Evolutionary conservation across 2,797 vertebrate genomes (phyloP).

Genomic region (Sebastolobus altivelis): DNA sequence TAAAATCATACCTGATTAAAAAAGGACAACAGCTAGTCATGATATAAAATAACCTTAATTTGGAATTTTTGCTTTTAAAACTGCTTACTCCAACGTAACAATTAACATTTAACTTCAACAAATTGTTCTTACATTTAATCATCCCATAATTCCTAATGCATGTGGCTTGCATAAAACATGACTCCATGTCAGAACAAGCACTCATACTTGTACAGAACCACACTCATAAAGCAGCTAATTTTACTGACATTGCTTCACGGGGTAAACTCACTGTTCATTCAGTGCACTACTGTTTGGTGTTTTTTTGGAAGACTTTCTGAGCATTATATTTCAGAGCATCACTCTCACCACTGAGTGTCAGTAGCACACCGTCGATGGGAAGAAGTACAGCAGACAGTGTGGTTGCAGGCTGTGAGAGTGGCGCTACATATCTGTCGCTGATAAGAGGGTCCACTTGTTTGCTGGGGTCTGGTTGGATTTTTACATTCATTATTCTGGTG

Average conservation of each 20-base stretch:
- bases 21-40: not conserved
- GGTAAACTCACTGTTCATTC: slow-evolving; percentile 19
- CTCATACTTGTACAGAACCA: not conserved
- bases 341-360: slow-evolving; percentile 73
- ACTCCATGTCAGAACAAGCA: slow-evolving; percentile 23
- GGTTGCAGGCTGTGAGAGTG: slow-evolving; percentile 12
- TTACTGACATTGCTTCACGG: not conserved
- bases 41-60: not conserved
- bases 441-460: slow-evolving; percentile 10
- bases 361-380: slow-evolving; percentile 46
- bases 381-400: slow-evolving; percentile 15
- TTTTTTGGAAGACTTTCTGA: slow-evolving; percentile 30
- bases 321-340: not conserved
- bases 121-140: slow-evolving; percentile 24
- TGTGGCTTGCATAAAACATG: slow-evolving; percentile 12
- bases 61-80: slow-evolving; percentile 19
- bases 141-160: slow-evolving; percentile 7
- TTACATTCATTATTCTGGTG: slow-evolving; percentile 52
- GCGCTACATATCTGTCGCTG: slow-evolving; percentile 15
- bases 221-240: slow-evolving; percentile 6
- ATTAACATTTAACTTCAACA: slow-evolving; percentile 28
- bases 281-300: slow-evolving; percentile 13
- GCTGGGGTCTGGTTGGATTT: slow-evolving; percentile 3
- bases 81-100: not conserved
- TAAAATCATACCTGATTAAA: slow-evolving; percentile 11